Conservation (phyloP, 2,113 vertebrate species). For the Nothoprocta perdicaria region DNA sequence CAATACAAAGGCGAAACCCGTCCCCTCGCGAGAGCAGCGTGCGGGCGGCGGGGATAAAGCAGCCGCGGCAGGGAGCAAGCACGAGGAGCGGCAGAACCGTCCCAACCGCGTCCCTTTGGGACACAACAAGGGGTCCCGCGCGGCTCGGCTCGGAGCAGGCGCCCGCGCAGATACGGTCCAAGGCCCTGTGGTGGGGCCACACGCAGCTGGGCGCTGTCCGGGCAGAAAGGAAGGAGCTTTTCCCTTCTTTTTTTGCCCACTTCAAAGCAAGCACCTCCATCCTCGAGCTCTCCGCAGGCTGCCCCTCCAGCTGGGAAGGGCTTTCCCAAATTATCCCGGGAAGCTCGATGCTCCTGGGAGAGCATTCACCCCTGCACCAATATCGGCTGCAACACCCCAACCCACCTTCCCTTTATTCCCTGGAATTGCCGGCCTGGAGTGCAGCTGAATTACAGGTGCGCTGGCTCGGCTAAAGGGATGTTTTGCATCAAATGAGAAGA, state of each 20-base stretch:
- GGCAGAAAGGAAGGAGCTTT: too few species aligned
- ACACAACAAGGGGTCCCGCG: rapidly evolving
- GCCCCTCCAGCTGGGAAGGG: neutral
- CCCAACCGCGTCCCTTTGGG: neutral
- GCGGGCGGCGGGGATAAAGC: neutral
- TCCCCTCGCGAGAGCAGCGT: neutral
- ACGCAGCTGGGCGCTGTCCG: too few species aligned
- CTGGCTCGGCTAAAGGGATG: neutral
- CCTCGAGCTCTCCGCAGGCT: neutral
- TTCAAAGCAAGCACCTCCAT: neutral
- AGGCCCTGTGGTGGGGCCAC: too few species aligned
- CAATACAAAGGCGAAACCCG: slow-evolving; percentile 20
- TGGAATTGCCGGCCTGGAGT: rapidly evolving
- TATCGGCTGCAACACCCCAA: too few species aligned
- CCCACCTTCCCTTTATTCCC: rapidly evolving
- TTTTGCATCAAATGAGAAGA: neutral
- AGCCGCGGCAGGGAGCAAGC: slow-evolving; percentile 28
- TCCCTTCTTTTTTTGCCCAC: neutral
- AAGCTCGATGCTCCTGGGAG: neutral
- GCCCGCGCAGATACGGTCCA: too few species aligned
- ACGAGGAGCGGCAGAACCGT: neutral
- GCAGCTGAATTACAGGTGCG: rapidly evolving
- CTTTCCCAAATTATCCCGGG: neutral
- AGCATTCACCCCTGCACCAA: too few species aligned
- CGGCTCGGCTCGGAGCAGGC: rapidly evolving